Percentiles rank a stretch among this genome's conserved stretches.
These are phyloP conservation scores for Ennomos fuscantarius DNA, from an alignment of 2,888 invertebrate genomes.

Conservation along the genomic window DNA sequence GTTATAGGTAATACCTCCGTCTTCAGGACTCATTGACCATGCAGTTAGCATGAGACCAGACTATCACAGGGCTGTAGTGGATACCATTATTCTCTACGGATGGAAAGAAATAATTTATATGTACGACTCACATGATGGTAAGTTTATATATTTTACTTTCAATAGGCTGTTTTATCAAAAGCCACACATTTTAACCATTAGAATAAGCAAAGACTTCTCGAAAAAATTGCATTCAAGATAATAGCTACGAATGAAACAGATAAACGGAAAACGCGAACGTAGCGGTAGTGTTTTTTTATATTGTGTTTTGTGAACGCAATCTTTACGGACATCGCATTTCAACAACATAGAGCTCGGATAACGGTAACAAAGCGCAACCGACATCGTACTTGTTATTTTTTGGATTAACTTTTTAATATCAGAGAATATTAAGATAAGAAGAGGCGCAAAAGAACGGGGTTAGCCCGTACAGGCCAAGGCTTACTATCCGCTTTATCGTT, in stretches of 20 bases:
- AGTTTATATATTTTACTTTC: conserved; percentile 59
- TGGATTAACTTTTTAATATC: conserved; percentile 67
- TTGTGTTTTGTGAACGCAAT: not conserved
- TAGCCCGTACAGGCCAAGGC: conserved; percentile 49
- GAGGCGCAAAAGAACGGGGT: conserved; percentile 50
- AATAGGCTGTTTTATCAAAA: too few species aligned
- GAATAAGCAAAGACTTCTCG: too few species aligned
- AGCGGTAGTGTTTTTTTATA: too few species aligned
- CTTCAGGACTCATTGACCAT: conserved; percentile 95
- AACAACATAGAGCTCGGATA: conserved; percentile 35
- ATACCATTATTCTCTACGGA: conserved; percentile 96
- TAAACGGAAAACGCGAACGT: too few species aligned
- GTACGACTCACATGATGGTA: conserved; percentile 96
- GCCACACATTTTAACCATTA: too few species aligned
- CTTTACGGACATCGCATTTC: conserved; percentile 1
- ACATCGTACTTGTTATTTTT: conserved; percentile 49
- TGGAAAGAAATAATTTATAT: conserved; percentile 96
- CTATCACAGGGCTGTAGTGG: conserved; percentile 97
- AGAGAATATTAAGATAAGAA: conserved; percentile 64
- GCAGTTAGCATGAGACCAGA: conserved; percentile 98
- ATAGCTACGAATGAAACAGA: too few species aligned
- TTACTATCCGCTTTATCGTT: conserved; percentile 66
- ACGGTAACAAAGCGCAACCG: conserved; percentile 39
- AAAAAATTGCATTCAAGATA: too few species aligned
- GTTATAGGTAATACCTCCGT: conserved; percentile 91